Base-by-base conservation (phyloP, 2,113 vertebrate genomes). In the Hippocampus mohnikei region DNA sequence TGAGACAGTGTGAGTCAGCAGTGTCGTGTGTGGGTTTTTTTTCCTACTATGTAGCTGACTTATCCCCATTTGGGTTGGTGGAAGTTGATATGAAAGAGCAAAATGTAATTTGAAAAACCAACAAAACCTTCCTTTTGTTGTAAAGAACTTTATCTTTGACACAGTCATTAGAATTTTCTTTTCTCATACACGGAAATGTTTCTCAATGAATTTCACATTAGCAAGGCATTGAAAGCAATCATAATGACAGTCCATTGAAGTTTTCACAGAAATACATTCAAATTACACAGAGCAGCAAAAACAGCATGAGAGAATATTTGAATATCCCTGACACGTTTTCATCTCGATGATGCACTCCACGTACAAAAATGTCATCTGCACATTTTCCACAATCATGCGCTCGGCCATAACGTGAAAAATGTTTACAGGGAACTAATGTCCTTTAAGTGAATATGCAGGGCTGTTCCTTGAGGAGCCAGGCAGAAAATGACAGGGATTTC, bases 401-500 rank as follows among this genome's bases (percentile, higher is more conserved):
- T 71, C 69, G 66, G 44, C 71, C 70, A 72, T 66, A 80, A 76
- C 74, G 41, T 76, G 71, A 27, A 75, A 84, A 88, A 71, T 78
- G 76, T 41, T 71, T 21, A 77, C 66, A 25, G 71, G 70, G 80
- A 60, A 67, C 74, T 75, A 78, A 85, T 83, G 84, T 84, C 72
- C 70, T 66, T 71, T 83, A 80, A 90, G 85, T 89, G 88, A 77
- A 86, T 76, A 78, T 78, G 82, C 78, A 81, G 75, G 75, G 81
- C 77, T 76, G 75, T 67, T 66, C 79, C 79, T 71, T 69, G 80
- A 76, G 70, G 69, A 37, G 71, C 76, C 82, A 81, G 85, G 88
- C 78, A 78, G 81, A 85, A 90, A 90, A 92, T 93, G 90, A 91
- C 86, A 91, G 79, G 85, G 91, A 89, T 88, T 91, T 92, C 90